Conservation (phyloP, 2,888 invertebrate species). For the Caenorhabditis sp. region DNA sequence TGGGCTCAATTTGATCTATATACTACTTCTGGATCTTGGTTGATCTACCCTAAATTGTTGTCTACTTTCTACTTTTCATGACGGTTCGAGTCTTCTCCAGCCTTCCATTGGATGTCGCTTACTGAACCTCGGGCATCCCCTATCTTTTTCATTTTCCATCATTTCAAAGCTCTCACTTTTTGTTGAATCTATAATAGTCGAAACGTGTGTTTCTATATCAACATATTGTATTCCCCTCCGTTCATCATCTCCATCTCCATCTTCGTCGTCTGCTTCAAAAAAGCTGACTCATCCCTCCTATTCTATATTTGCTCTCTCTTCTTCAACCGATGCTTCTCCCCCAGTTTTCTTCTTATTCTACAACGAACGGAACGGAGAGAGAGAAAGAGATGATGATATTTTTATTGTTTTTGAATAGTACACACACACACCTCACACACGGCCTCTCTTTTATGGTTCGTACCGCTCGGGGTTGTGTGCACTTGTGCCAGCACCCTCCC, state of each 20-base stretch:
- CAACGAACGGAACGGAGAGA: not conserved
- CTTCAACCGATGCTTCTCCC: not conserved
- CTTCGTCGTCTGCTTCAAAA: not conserved
- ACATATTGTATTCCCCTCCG: no score
- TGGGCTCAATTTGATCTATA: no score
- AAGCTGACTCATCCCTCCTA: conserved; percentile 8
- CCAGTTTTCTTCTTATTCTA: not conserved
- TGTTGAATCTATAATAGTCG: no score
- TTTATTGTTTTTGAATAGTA: conserved; percentile 57
- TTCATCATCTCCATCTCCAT: not conserved
- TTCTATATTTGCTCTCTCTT: conserved; percentile 3
- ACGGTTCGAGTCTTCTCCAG: no score
- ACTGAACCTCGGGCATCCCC: no score
- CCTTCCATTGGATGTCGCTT: no score
- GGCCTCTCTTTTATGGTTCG: conserved; percentile 30
- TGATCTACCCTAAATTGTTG: no score
- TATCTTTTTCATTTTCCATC: no score
- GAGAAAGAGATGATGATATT: conserved; percentile 10
- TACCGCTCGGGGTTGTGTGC: conserved; percentile 10
- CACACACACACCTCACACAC: not conserved
- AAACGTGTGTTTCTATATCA: no score
- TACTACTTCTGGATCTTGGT: no score
- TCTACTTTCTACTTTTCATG: no score
- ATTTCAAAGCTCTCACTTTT: no score
- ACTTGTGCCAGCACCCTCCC: not conserved